These are phyloP conservation scores for Drosophila quinaria DNA, from an alignment of 2,888 invertebrate species.

Conservation along the genomic window DNA sequence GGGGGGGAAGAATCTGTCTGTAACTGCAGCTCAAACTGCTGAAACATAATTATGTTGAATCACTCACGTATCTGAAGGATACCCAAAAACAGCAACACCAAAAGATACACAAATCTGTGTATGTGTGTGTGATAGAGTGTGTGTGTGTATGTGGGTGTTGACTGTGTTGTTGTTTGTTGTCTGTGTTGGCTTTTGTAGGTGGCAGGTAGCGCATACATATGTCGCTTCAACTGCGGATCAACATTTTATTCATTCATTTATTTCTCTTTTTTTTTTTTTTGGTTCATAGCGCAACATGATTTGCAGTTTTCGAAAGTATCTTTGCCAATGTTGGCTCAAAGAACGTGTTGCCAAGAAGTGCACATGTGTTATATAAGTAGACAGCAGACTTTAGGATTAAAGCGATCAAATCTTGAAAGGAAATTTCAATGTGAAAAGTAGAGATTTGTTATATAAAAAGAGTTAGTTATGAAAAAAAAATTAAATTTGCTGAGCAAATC, in stretches of 20 bases:
- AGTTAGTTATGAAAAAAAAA: not conserved
- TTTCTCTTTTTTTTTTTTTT: not conserved
- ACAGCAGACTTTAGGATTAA: not conserved
- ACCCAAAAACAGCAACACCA: constrained; percentile 21
- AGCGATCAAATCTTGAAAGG: not conserved
- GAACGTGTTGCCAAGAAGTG: constrained; percentile 5
- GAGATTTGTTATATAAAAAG: not conserved
- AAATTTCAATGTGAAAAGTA: not conserved
- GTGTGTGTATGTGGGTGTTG: constrained; percentile 25
- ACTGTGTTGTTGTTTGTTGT: constrained; percentile 17
- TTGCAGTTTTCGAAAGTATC: constrained; percentile 37
- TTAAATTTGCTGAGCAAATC: too few species aligned
- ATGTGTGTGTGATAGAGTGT: constrained; percentile 8
- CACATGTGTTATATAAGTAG: not conserved
- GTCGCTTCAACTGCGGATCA: constrained; percentile 21
- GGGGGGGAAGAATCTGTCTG: constrained; percentile 10
- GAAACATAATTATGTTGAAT: constrained; percentile 74
- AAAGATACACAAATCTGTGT: constrained; percentile 24
- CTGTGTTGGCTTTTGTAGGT: constrained; percentile 30
- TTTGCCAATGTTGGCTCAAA: constrained; percentile 3
- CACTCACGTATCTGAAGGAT: constrained; percentile 71
- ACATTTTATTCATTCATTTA: not conserved
- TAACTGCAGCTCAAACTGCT: constrained; percentile 39
- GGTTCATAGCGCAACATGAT: constrained; percentile 21
- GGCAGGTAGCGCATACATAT: constrained; percentile 35